Evolutionary conservation across 2,888 invertebrate species (phyloP), one percentile per base, ranked within the genome.

Genomic region (Pseudoips prasinana): DNA sequence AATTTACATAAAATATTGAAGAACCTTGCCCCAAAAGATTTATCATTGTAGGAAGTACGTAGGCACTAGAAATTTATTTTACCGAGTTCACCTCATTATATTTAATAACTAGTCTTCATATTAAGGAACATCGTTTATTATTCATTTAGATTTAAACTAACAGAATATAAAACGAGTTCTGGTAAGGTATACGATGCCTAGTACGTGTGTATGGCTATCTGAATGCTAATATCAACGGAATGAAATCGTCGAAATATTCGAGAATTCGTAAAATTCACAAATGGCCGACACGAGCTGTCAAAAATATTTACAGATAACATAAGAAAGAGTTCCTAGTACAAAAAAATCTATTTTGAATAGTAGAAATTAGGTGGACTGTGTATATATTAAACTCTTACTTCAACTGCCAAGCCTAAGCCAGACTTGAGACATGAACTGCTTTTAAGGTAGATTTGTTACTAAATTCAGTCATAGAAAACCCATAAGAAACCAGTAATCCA

Each of bases 21-120:
- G 75, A 81, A 76, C 84, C 82, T 86, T 85, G 82, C 73, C 71
- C 72, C 68, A 77, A 76, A 77, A 80, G 66, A 81, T 79, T 78
- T 74, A 81, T 82, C 76, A 80, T 73, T 70, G 58, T 72, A 79
- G 70, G 79, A 82, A 78, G 75, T 79, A 87, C 83, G 81, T 80
- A 82, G 72, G 73, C 81, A 82, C 69, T 64, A 69, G 64, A 75
- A 76, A 76, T 67, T 73, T 71, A 79, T 79, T 76, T 78, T 64
- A 73, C 60, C 61, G 46, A 46, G 63, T 71, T 74, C 74, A 74
- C 68, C 62, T 74, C 60, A 67, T 64, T 58, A 50, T 41, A 45
- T 24, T 45, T 35, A 35, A 11, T 27, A 45, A 44, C 22, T 44
- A 28, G 31, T 31, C 23, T 39, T 47, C 23, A 8, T 24, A 29